Base-by-base conservation (phyloP, 2,113 vertebrate species). In the Phylloscopus trochilus region DNA sequence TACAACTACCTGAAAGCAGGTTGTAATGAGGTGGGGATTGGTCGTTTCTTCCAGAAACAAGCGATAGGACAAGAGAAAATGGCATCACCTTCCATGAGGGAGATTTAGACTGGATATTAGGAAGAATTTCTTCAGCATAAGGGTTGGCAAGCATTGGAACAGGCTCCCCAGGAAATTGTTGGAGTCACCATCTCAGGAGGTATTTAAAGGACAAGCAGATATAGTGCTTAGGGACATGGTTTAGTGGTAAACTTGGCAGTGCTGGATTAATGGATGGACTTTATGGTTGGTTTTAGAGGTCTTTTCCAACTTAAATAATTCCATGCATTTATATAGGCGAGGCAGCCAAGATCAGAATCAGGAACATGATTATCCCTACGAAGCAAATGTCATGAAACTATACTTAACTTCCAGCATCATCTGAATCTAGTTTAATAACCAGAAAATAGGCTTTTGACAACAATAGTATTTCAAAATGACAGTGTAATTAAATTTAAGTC, bases 401-500 rank as follows among this genome's bases (percentile, higher is more conserved):
- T 41, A 55, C 46, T 91, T 72, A 89, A 96, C 91, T 95, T 96
- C 43, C 78, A 77, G 67, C 62, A 10, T 87, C 94, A 96, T 56
- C 70, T 84, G 44, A 87, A 95, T 95, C 82, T 84, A 92, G 92
- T 59, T 95, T 83, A 97, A 94, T 96, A 95, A 95, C 89, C 91
- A 97, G 91, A 97, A 97, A 97, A 96, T 46, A 90, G 51, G 76
- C 69, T 96, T 96, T 96, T 95, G 93, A 92, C 93, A 97, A 97
- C 89, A 91, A 95, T 28, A 97, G 89, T 89, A 95, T 92, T 96
- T 97, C 89, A 95, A 89, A 94, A 95, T 90, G 77, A 93, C 96
- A 97, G 90, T 67, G 41, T 92, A 97, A 97, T 97, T 97, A 96
- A 97, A 96, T 94, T 96, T 97, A 97, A 96, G 89, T 97, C 95